phyloP scores from a whole-genome alignment of 2,113 vertebrate species.

The Xiphias gladius region DNA sequence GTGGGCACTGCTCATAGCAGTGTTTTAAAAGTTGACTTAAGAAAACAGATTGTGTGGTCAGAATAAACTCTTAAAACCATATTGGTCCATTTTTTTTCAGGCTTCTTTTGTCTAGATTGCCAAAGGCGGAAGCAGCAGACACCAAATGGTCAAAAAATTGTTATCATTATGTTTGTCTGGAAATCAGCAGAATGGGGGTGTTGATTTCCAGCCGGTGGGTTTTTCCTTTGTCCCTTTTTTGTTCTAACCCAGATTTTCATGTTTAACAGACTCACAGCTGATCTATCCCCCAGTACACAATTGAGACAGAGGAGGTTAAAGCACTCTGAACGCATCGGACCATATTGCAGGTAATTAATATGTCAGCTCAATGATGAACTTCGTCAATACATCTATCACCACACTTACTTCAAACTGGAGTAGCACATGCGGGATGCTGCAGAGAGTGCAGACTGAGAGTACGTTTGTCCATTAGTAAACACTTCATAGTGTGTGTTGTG shows the following conservation, averaged over 20 bases:
- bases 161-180: conserved; percentile 84
- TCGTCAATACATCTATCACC: conserved; percentile 72
- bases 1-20: conserved; percentile 83
- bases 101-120: conserved; percentile 82
- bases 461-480: conserved; percentile 81
- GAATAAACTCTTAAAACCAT: conserved; percentile 85
- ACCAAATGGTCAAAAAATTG: conserved; percentile 85
- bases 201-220: conserved; percentile 76
- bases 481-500: conserved; percentile 79
- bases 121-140: conserved; percentile 83
- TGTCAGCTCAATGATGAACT: conserved; percentile 74
- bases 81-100: conserved; percentile 77
- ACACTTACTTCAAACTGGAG: conserved; percentile 69
- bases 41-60: conserved; percentile 87
- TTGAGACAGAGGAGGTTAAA: conserved; percentile 70
- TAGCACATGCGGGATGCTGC: conserved; percentile 67
- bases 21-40: conserved; percentile 87
- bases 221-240: conserved; percentile 73
- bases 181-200: conserved; percentile 74
- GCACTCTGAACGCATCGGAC: conserved; percentile 58
- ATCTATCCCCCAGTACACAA: conserved; percentile 46
- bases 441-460: conserved; percentile 59
- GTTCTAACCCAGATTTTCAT: conserved; percentile 74
- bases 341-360: conserved; percentile 78
- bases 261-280: conserved; percentile 71